phyloP scores from a whole-genome alignment of 2,888 invertebrate genomes.

The Callyntrura guangdongensis region DNA sequence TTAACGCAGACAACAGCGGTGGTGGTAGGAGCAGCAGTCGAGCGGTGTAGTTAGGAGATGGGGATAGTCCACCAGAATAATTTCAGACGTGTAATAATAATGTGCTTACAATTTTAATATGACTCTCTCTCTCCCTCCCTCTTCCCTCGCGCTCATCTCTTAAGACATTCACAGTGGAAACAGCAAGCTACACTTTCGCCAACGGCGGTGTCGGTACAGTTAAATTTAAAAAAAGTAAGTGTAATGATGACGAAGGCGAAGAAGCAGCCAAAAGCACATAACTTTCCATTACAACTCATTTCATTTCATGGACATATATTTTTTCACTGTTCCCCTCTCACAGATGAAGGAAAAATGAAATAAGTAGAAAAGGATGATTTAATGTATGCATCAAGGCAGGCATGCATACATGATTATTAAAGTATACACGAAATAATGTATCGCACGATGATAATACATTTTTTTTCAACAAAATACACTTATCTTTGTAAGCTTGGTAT shows the following conservation, averaged over 20 bases:
- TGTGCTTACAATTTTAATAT: slow-evolving; percentile 69
- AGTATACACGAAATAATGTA: not conserved
- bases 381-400: slow-evolving; percentile 66
- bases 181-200: not conserved
- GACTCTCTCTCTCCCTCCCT: slow-evolving; percentile 1
- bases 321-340: slow-evolving; percentile 35
- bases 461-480: not conserved
- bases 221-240: slow-evolving; percentile 13
- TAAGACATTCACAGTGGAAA: slow-evolving; percentile 2
- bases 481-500: not conserved
- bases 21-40: not conserved
- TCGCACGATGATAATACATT: slow-evolving; percentile 26
- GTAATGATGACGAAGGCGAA: not conserved
- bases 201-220: slow-evolving; percentile 30
- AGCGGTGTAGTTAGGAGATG: not conserved
- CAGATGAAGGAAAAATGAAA: slow-evolving; percentile 50
- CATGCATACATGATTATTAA: slow-evolving; percentile 65
- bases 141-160: slow-evolving; percentile 9
- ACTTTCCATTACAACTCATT: slow-evolving; percentile 77
- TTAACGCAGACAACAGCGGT: slow-evolving; percentile 55
- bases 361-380: slow-evolving; percentile 66
- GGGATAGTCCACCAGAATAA: slow-evolving; percentile 62
- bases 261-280: slow-evolving; percentile 65
- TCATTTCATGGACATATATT: slow-evolving; percentile 40
- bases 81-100: slow-evolving; percentile 73